A percentile compares a stretch with the other conserved stretches of the same genome.
Evolutionary conservation across 2,888 invertebrate genomes (phyloP).

Genomic region (Monochamus alternatus): DNA sequence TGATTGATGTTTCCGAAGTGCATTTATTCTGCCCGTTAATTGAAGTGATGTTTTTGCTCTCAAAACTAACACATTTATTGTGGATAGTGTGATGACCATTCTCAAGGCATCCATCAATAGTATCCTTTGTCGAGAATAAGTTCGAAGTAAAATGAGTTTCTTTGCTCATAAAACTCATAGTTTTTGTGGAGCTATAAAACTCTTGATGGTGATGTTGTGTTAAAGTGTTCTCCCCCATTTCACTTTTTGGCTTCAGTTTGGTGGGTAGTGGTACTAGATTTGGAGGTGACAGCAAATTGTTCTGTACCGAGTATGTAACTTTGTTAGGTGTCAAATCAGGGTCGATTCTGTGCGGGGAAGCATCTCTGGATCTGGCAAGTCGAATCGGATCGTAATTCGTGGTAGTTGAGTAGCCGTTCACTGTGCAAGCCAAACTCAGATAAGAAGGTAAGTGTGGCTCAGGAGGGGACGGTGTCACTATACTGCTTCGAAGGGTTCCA

Average conservation of each 20-base stretch:
- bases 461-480: constrained; percentile 60
- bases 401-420: constrained; percentile 91
- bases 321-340: constrained; percentile 58
- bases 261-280: constrained; percentile 67
- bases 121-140: constrained; percentile 61
- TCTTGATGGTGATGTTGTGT: constrained; percentile 58
- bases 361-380: constrained; percentile 76
- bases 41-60: constrained; percentile 54
- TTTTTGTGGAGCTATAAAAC: constrained; percentile 61
- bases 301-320: constrained; percentile 61
- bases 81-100: constrained; percentile 57
- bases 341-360: constrained; percentile 79
- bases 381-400: constrained; percentile 90
- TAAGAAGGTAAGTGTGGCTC: constrained; percentile 87
- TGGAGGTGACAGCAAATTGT: constrained; percentile 69
- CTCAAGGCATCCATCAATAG: constrained; percentile 65
- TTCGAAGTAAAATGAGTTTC: constrained; percentile 60
- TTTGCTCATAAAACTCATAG: constrained; percentile 58
- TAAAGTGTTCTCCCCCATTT: constrained; percentile 60
- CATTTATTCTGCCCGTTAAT: constrained; percentile 58
- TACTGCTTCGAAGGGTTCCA: constrained; percentile 73
- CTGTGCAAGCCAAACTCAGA: constrained; percentile 89
- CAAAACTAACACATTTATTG: constrained; percentile 58
- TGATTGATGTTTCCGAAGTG: constrained; percentile 58
- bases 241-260: constrained; percentile 39